Evolutionary conservation across 2,113 vertebrate genomes (phyloP).

Genomic region (Vanacampus margaritifer): DNA sequence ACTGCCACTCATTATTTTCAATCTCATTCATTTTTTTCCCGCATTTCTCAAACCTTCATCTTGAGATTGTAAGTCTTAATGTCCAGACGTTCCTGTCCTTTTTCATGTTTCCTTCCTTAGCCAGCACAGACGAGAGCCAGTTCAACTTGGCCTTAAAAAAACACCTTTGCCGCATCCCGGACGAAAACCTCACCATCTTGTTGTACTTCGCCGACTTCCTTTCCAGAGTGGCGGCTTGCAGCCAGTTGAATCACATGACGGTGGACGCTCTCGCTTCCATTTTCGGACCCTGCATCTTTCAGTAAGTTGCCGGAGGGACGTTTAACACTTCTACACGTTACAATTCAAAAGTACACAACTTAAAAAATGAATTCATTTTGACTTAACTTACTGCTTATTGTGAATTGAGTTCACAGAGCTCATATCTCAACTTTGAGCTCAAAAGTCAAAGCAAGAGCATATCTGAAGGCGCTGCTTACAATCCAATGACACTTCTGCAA

Average conservation of each 20-base stretch:
- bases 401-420: no score
- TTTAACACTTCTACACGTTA: background rate
- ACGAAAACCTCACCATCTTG: slow-evolving; percentile 64
- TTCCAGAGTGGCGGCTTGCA: slow-evolving; percentile 68
- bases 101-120: slow-evolving; percentile 41
- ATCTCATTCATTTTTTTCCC: no score
- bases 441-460: no score
- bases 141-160: slow-evolving; percentile 57
- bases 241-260: slow-evolving; percentile 77
- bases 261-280: slow-evolving; percentile 77
- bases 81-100: background rate
- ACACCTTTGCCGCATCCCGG: slow-evolving; percentile 60
- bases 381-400: no score
- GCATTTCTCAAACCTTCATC: background rate
- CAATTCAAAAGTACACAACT: background rate
- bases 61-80: background rate
- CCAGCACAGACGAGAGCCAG: slow-evolving; percentile 37
- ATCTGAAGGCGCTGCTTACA: no score
- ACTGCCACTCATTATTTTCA: no score
- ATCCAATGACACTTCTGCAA: background rate
- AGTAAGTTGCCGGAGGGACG: slow-evolving; percentile 55
- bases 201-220: slow-evolving; percentile 75
- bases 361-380: no score
- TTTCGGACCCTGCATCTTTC: slow-evolving; percentile 79
- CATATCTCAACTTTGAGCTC: no score